Evolutionary conservation across 2,113 vertebrate genomes (phyloP), one percentile per base, ranked within the genome.

Genomic region (Lates calcarifer): DNA sequence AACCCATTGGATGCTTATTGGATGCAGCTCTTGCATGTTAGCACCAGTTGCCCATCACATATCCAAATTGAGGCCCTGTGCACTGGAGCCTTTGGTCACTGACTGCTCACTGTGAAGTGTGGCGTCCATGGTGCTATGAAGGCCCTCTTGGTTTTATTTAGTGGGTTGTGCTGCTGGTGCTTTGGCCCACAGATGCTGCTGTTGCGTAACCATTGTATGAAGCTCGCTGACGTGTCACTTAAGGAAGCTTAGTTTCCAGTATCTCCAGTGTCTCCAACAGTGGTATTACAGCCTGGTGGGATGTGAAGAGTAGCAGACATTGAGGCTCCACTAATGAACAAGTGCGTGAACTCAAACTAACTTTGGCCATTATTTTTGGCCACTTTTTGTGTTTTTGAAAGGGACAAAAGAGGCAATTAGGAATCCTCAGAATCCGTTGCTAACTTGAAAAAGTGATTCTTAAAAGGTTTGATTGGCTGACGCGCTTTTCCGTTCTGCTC

Each of bases 291-390:
- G 86, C 51, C 87, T 81, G 79, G 71, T 87, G 72, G 86, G 89
- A 86, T 84, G 82, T 86, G 87, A 89, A 80, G 68, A 81, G 69
- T 56, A 63, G 90, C 90, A 93, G 90, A 94, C 91, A 79, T 84
- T 55, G 79, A 86, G 90, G 86, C 93, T 93, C 91, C 93, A 87
- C 72, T 88, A 80, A 89, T 87, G 85, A 92, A 92, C 91, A 89
- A 91, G 80, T 88, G 88, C 64, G 74, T 82, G 83, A 87, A 87
- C 81, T 91, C 81, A 81, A 87, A 65, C 70, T 87, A 82, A 84
- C 69, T 78, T 65, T 45, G 74, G 65, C 49, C 79, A 81, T 89
- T 89, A 69, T 92, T 89, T 87, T 92, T 92, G 88, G 85, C 83
- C 53, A n/a, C 71, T 24, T 66, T 75, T 66, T 28, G 70, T 86